Conservation (phyloP, 2,888 invertebrate genomes). For the Aphidoletes aphidimyza region DNA sequence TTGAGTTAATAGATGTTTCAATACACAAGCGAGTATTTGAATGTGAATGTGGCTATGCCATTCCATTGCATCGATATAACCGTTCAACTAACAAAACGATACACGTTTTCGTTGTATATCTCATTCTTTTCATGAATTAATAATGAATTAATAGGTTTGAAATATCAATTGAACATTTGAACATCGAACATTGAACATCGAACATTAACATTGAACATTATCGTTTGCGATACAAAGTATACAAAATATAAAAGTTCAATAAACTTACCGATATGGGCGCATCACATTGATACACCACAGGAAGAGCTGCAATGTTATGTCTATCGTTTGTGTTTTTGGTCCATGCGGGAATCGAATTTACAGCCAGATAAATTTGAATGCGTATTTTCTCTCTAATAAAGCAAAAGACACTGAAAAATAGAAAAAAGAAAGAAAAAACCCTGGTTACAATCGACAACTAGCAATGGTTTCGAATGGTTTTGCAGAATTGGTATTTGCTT, state of each 20-base stretch:
- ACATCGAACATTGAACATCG: background rate
- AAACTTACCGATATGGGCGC: background rate
- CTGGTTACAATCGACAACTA: no score
- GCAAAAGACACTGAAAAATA: no score
- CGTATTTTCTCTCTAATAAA: no score
- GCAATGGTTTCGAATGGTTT: no score
- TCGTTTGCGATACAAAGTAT: no score
- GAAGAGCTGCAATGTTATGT: background rate
- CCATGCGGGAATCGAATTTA: background rate
- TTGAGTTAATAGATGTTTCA: background rate
- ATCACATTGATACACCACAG: background rate
- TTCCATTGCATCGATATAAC: no score
- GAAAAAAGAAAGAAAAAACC: no score
- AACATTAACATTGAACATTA: no score
- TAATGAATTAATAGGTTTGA: background rate
- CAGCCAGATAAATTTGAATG: no score
- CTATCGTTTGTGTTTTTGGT: background rate
- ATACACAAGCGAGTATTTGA: background rate
- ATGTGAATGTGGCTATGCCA: background rate
- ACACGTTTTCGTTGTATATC: background rate
- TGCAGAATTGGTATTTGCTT: no score
- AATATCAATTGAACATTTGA: slow-evolving; percentile 23
- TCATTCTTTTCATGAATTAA: background rate
- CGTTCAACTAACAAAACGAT: slow-evolving; percentile 4
- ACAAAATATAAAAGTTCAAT: no score